These are phyloP conservation scores for Valencia hispanica DNA, from an alignment of 2,797 vertebrate species.

Conservation along the genomic window DNA sequence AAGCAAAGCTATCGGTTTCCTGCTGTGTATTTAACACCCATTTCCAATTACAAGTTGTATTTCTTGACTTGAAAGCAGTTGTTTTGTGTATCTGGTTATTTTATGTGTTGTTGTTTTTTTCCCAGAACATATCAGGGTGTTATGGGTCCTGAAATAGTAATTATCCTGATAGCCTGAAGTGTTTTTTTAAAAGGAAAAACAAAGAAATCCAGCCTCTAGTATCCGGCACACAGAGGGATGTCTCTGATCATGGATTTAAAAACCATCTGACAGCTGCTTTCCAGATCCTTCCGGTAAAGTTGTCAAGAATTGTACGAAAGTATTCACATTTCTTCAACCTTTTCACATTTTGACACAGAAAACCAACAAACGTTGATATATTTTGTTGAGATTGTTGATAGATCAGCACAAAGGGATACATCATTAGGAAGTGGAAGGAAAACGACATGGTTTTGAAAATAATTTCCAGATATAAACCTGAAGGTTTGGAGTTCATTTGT, in stretches of 20 bases:
- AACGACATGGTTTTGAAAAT: background rate
- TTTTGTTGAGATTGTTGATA: background rate
- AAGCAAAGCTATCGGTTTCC: constrained; percentile 36
- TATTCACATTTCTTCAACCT: background rate
- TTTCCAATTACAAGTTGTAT: constrained; percentile 57
- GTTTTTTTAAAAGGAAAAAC: constrained; percentile 35
- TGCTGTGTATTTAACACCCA: constrained; percentile 61
- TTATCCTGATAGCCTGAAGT: constrained; percentile 41
- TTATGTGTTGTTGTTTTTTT: constrained; percentile 35
- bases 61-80: constrained; percentile 49
- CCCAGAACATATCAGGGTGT: constrained; percentile 33
- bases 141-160: constrained; percentile 41
- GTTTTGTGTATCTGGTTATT: constrained; percentile 36
- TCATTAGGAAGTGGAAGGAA: background rate
- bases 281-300: constrained; percentile 2
- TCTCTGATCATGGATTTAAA: constrained; percentile 38
- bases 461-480: background rate
- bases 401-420: background rate
- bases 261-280: constrained; percentile 48
- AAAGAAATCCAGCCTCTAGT: constrained; percentile 48
- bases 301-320: constrained; percentile 19
- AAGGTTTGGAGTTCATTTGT: background rate
- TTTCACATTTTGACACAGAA: background rate
- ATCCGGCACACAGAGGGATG: constrained; percentile 44
- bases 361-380: background rate